These are phyloP conservation scores for Dinothrombium tinctorium DNA, from an alignment of 1,140 invertebrate species.

Conservation along the genomic window DNA sequence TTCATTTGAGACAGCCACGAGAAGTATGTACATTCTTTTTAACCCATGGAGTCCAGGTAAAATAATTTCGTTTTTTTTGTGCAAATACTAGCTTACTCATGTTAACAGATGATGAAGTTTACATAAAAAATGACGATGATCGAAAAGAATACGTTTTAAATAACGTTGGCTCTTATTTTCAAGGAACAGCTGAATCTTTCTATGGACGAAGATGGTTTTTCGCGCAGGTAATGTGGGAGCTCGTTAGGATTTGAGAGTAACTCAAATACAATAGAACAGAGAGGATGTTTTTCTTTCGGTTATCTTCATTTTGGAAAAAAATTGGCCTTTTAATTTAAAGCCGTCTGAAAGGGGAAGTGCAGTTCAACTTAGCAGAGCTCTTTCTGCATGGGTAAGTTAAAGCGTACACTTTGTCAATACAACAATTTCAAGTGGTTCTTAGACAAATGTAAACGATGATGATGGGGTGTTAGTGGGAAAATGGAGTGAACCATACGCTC, in stretches of 20 bases:
- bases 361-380: not conserved
- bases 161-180: conserved; percentile 42
- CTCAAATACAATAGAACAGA: conserved; percentile 18
- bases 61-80: no score
- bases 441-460: conserved; percentile 6
- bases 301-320: no score
- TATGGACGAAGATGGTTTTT: not conserved
- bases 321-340: no score
- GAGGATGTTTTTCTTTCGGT: not conserved
- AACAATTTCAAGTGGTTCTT: conserved; percentile 29
- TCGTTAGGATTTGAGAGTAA: no score
- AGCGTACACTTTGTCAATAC: conserved; percentile 45
- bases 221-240: no score
- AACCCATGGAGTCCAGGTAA: conserved; percentile 72
- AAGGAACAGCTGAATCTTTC: not conserved
- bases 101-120: conserved; percentile 30
- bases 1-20: not conserved
- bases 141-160: conserved; percentile 44
- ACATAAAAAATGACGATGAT: conserved; percentile 32
- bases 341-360: not conserved
- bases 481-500: conserved; percentile 44
- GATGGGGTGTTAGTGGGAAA: conserved; percentile 24
- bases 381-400: conserved; percentile 23
- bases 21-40: conserved; percentile 29
- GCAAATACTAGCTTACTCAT: no score